A percentile compares a stretch with the other conserved stretches of the same genome.
These are phyloP conservation scores for Leucozona laternaria DNA, from an alignment of 2,888 invertebrate genomes.

Conservation along the genomic window DNA sequence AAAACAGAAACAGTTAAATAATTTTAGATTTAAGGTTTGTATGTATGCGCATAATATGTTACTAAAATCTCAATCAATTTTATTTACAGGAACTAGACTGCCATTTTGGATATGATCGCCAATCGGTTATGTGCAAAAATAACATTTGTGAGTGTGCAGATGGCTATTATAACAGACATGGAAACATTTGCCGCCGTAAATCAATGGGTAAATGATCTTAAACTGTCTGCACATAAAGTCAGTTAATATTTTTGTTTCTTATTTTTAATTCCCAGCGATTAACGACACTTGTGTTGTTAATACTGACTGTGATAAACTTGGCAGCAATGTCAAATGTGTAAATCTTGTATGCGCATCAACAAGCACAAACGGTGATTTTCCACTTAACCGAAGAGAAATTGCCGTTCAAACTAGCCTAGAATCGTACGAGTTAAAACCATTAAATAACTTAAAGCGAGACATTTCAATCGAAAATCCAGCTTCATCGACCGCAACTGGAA, in stretches of 20 bases:
- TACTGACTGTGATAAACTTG: conserved; percentile 81
- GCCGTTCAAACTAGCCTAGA: conserved; percentile 82
- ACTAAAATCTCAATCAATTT: not conserved
- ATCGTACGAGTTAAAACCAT: conserved; percentile 79
- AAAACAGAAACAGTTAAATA: too few species aligned
- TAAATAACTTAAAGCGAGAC: conserved; percentile 76
- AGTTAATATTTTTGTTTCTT: not conserved
- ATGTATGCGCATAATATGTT: too few species aligned
- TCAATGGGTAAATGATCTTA: conserved; percentile 80
- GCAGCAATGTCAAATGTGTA: conserved; percentile 79
- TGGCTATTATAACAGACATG: conserved; percentile 83
- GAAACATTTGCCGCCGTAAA: conserved; percentile 83
- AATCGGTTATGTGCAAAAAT: conserved; percentile 82
- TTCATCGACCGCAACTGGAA: conserved; percentile 77
- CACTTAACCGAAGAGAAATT: conserved; percentile 78
- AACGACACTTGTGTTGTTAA: conserved; percentile 82
- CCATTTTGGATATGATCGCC: conserved; percentile 83
- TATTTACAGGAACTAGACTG: conserved; percentile 81
- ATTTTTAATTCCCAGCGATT: conserved; percentile 77
- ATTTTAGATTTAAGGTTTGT: too few species aligned
- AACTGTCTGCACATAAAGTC: not conserved
- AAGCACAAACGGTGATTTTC: conserved; percentile 60
- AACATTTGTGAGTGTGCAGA: conserved; percentile 82
- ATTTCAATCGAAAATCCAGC: conserved; percentile 72
- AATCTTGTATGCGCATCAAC: conserved; percentile 78